A percentile compares a stretch with the other conserved stretches of the same genome.
phyloP scores from a whole-genome alignment of 1,140 invertebrate genomes.

The Lethocerus indicus region DNA sequence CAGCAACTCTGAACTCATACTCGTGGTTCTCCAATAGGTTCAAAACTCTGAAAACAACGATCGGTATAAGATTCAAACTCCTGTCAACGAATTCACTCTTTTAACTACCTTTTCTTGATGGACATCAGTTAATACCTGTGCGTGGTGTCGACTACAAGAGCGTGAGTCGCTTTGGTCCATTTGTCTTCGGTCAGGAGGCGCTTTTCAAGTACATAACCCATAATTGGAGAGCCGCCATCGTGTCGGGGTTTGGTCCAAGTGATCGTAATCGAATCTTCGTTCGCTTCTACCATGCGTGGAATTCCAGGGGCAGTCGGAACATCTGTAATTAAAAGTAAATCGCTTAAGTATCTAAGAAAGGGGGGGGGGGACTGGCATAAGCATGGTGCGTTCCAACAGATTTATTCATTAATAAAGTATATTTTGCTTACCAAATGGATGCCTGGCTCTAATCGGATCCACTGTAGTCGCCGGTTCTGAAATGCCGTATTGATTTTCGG shows the following conservation, averaged over 20 bases:
- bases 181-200: slow-evolving; percentile 70
- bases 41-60: slow-evolving; percentile 39
- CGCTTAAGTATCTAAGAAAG: too few species aligned
- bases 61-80: neutral
- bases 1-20: slow-evolving; percentile 94
- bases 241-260: slow-evolving; percentile 84
- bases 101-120: neutral
- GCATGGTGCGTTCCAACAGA: neutral
- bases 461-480: slow-evolving; percentile 79
- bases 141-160: slow-evolving; percentile 59
- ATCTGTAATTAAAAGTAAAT: slow-evolving; percentile 36
- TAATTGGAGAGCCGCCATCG: slow-evolving; percentile 83
- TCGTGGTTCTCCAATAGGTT: slow-evolving; percentile 87
- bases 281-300: slow-evolving; percentile 69
- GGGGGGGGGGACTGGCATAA: too few species aligned
- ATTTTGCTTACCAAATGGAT: slow-evolving; percentile 63
- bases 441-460: slow-evolving; percentile 80
- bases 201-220: slow-evolving; percentile 87
- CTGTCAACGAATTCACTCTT: too few species aligned
- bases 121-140: slow-evolving; percentile 32
- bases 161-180: slow-evolving; percentile 78
- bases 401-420: neutral
- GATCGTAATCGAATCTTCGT: slow-evolving; percentile 86
- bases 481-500: slow-evolving; percentile 91
- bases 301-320: slow-evolving; percentile 76